These are phyloP conservation scores for Pseudococcus longispinus DNA, from an alignment of 2,888 invertebrate species.

Conservation along the genomic window DNA sequence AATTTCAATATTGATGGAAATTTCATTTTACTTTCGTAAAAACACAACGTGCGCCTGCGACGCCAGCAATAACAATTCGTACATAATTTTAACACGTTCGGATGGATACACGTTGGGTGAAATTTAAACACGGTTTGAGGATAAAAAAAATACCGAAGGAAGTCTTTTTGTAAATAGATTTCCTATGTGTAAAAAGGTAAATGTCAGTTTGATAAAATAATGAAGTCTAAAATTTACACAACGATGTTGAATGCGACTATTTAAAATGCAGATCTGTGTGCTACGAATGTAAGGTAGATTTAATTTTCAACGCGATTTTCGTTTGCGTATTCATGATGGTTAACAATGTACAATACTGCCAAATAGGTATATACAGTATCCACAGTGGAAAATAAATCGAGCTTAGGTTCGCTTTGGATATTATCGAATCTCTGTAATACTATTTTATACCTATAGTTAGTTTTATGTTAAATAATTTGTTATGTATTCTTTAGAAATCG, in stretches of 20 bases:
- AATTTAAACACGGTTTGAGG: background rate
- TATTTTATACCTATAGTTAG: background rate
- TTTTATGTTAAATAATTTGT: slow-evolving; percentile 4
- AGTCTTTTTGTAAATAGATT: background rate
- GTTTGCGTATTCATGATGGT: background rate
- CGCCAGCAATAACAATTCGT: background rate
- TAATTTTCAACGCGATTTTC: slow-evolving; percentile 11
- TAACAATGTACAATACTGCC: background rate
- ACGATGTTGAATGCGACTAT: background rate
- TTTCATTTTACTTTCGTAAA: slow-evolving; percentile 26
- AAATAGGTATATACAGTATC: background rate
- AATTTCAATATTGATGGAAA: slow-evolving; percentile 1
- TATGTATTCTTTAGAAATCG: background rate
- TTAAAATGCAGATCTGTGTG: background rate
- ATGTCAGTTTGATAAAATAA: background rate
- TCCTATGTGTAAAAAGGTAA: background rate
- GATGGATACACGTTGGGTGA: background rate
- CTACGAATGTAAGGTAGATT: background rate
- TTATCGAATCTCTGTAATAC: background rate
- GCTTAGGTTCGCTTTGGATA: background rate
- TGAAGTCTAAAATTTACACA: background rate
- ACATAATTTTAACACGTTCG: background rate
- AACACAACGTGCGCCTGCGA: background rate
- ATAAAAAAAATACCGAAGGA: background rate
- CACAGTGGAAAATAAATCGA: background rate